These are phyloP conservation scores for Fistularia tabacaria DNA, from an alignment of 2,797 vertebrate genomes.

Conservation along the genomic window DNA sequence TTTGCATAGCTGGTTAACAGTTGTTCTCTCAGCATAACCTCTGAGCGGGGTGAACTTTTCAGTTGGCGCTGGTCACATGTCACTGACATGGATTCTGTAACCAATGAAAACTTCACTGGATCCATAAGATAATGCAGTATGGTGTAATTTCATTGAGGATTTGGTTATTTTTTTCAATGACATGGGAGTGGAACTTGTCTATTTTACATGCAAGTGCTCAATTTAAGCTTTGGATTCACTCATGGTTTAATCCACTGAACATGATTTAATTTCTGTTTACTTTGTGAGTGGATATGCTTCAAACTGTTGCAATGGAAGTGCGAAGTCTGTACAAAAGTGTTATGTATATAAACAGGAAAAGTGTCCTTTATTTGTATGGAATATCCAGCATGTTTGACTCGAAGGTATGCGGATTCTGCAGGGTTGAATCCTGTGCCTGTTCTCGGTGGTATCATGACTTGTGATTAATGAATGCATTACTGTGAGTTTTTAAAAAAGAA, in stretches of 20 bases:
- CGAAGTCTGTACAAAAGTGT: slow-evolving; percentile 77
- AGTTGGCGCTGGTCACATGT: slow-evolving; percentile 18
- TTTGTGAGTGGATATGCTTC: slow-evolving; percentile 51
- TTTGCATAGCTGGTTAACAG: slow-evolving; percentile 33
- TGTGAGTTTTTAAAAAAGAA: slow-evolving; percentile 75
- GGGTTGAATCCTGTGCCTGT: slow-evolving; percentile 77
- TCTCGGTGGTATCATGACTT: slow-evolving; percentile 69
- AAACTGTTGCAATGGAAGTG: slow-evolving; percentile 60
- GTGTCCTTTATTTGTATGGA: slow-evolving; percentile 77
- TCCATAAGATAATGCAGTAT: slow-evolving; percentile 14
- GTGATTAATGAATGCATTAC: slow-evolving; percentile 75
- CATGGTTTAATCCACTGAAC: slow-evolving; percentile 63
- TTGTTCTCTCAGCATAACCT: slow-evolving; percentile 28
- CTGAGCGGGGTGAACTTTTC: slow-evolving; percentile 18
- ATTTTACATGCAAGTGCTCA: slow-evolving; percentile 45
- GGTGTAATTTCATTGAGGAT: slow-evolving; percentile 29
- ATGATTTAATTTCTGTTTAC: slow-evolving; percentile 49
- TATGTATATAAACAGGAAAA: slow-evolving; percentile 77
- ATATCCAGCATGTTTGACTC: slow-evolving; percentile 72
- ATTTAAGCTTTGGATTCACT: slow-evolving; percentile 54
- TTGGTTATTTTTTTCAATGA: slow-evolving; percentile 23
- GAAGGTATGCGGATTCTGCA: slow-evolving; percentile 78
- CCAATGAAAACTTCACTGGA: slow-evolving; percentile 13
- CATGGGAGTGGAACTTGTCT: slow-evolving; percentile 40
- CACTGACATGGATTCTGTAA: slow-evolving; percentile 6